Evolutionary conservation across 2,888 invertebrate genomes (phyloP).

Genomic region (Heliconius sara): DNA sequence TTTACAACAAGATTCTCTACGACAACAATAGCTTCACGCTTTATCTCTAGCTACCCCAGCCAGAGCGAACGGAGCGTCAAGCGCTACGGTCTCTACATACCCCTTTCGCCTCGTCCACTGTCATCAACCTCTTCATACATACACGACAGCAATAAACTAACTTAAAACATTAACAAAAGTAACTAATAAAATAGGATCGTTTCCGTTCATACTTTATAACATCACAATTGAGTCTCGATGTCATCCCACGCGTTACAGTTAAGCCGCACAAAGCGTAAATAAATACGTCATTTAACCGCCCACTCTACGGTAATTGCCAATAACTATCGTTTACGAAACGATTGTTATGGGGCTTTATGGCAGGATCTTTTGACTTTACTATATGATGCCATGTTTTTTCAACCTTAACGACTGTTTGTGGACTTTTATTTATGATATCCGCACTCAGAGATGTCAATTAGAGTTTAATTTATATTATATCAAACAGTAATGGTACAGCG

Average conservation of each 20-base stretch:
- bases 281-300: constrained; percentile 27
- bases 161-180: background rate
- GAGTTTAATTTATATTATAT: background rate
- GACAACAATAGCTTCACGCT: background rate
- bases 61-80: no score
- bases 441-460: constrained; percentile 10
- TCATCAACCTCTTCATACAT: no score
- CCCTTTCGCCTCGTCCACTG: no score
- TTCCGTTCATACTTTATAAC: constrained; percentile 10
- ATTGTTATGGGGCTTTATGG: constrained; percentile 21
- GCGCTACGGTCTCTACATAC: no score
- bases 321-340: constrained; percentile 27
- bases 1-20: background rate
- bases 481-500: no score
- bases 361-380: constrained; percentile 18
- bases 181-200: constrained; percentile 6
- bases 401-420: constrained; percentile 2
- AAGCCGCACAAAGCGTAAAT: constrained; percentile 26
- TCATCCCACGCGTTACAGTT: constrained; percentile 27
- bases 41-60: no score
- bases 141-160: background rate
- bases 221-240: constrained; percentile 1
- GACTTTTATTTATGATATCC: background rate
- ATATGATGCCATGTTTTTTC: constrained; percentile 4
- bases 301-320: constrained; percentile 26